These are phyloP conservation scores for Trichopria drosophilae DNA, from an alignment of 2,888 invertebrate genomes.

Conservation along the genomic window DNA sequence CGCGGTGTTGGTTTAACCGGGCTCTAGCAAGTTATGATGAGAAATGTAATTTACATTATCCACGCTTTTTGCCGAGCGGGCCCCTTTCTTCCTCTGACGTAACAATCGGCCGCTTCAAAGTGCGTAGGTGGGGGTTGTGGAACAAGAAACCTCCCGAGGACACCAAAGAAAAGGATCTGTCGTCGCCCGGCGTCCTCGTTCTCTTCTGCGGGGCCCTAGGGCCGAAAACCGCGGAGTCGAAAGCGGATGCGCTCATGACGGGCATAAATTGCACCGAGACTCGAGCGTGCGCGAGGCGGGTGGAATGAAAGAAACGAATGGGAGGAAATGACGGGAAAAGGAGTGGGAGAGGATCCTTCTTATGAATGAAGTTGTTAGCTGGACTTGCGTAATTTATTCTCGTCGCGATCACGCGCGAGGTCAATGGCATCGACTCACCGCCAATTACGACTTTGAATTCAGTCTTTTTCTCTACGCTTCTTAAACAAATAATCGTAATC, in stretches of 20 bases:
- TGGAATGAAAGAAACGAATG: conserved; percentile 34
- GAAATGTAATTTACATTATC: conserved; percentile 56
- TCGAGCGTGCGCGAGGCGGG: conserved; percentile 29
- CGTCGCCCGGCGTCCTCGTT: no score
- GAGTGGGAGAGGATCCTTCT: conserved; percentile 38
- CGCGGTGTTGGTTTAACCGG: conserved; percentile 48
- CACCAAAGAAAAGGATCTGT: not conserved
- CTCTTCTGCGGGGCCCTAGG: not conserved
- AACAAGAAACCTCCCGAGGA: not conserved
- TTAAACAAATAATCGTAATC: no score
- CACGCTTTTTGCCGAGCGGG: conserved; percentile 46
- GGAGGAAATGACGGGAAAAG: conserved; percentile 35
- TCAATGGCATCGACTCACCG: conserved; percentile 29
- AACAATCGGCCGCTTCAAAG: conserved; percentile 45
- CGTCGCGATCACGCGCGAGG: conserved; percentile 39
- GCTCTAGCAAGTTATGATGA: conserved; percentile 49
- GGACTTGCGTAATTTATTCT: conserved; percentile 47
- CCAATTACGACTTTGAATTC: no score
- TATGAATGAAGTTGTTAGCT: conserved; percentile 51
- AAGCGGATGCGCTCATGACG: conserved; percentile 32
- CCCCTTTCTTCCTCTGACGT: conserved; percentile 40
- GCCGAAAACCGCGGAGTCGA: conserved; percentile 21
- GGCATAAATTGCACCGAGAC: conserved; percentile 38
- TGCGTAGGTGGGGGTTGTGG: no score
- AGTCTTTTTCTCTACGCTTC: no score